Percentiles rank a stretch among this genome's conserved stretches.
phyloP scores from a whole-genome alignment of 2,113 vertebrate genomes.

The Protomyctophum bolini region DNA sequence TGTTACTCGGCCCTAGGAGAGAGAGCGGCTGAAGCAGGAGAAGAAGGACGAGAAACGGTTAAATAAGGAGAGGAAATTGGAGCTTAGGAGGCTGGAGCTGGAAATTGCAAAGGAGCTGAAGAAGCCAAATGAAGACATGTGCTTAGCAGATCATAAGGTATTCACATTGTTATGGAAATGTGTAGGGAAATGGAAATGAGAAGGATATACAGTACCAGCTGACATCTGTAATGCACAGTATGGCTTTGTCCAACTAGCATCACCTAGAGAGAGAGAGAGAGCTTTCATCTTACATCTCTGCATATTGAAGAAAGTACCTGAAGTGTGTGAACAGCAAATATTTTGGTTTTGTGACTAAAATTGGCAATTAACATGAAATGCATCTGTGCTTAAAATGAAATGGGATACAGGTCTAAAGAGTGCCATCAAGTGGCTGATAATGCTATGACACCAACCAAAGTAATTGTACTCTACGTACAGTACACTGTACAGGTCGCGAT shows the following conservation, averaged over 20 bases:
- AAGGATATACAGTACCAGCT: slow-evolving; percentile 4
- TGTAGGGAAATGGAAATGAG: slow-evolving; percentile 27
- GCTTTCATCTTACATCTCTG: background rate
- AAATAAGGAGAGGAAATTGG: slow-evolving; percentile 93
- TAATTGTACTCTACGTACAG: background rate
- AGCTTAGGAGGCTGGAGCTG: slow-evolving; percentile 88
- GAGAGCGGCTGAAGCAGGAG: slow-evolving; percentile 92
- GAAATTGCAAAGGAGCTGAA: slow-evolving; percentile 95
- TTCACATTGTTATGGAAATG: slow-evolving; percentile 31
- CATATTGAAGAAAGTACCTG: too few relatives aligned
- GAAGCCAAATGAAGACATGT: slow-evolving; percentile 97
- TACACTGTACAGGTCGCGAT: background rate
- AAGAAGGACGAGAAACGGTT: slow-evolving; percentile 93
- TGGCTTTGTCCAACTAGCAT: background rate
- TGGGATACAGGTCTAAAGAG: slow-evolving; percentile 37
- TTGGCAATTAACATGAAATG: slow-evolving; percentile 43
- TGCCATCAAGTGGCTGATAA: slow-evolving; percentile 69
- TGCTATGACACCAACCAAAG: background rate
- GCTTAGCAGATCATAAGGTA: slow-evolving; percentile 95
- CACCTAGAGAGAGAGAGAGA: too few relatives aligned
- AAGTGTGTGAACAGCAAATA: background rate
- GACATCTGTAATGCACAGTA: slow-evolving; percentile 5
- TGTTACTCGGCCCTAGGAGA: slow-evolving; percentile 80
- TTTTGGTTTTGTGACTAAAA: slow-evolving; percentile 29
- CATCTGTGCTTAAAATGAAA: slow-evolving; percentile 41